phyloP scores from a whole-genome alignment of 2,888 invertebrate species.

The Abrostola triplasia region DNA sequence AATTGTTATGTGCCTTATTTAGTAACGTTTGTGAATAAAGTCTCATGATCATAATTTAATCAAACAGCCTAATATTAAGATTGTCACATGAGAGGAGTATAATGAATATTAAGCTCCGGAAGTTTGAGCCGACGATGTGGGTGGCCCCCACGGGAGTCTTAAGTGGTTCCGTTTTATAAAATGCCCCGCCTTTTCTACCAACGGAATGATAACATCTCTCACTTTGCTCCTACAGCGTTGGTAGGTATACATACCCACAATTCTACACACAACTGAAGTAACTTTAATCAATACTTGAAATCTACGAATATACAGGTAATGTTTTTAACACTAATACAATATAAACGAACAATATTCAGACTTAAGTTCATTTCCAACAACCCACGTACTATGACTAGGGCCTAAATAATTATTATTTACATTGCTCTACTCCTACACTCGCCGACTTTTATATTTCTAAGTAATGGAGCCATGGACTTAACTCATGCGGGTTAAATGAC shows the following conservation, averaged over 20 bases:
- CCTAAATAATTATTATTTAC: background rate
- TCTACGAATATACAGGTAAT: background rate
- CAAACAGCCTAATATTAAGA: constrained; percentile 42
- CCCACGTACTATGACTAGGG: too few species aligned
- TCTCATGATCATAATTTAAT: constrained; percentile 41
- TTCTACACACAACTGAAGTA: background rate
- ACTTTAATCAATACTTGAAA: too few species aligned
- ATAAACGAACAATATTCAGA: background rate
- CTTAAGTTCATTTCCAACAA: too few species aligned
- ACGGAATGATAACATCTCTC: constrained; percentile 23
- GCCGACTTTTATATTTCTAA: constrained; percentile 3
- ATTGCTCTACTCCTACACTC: constrained; percentile 7
- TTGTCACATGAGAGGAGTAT: constrained; percentile 45
- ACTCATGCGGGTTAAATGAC: constrained; percentile 10
- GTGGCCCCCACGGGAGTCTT: constrained; percentile 34
- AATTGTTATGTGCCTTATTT: constrained; percentile 9
- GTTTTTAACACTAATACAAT: background rate
- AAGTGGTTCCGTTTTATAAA: constrained; percentile 51
- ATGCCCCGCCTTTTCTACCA: constrained; percentile 36
- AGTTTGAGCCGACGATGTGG: constrained; percentile 48
- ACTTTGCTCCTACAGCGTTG: constrained; percentile 8
- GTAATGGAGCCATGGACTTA: constrained; percentile 19
- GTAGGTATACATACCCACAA: background rate
- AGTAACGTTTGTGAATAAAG: constrained; percentile 16
- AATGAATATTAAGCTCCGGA: constrained; percentile 47